These are phyloP conservation scores for Charanyca ferruginea DNA, from an alignment of 2,888 invertebrate genomes.

Conservation along the genomic window DNA sequence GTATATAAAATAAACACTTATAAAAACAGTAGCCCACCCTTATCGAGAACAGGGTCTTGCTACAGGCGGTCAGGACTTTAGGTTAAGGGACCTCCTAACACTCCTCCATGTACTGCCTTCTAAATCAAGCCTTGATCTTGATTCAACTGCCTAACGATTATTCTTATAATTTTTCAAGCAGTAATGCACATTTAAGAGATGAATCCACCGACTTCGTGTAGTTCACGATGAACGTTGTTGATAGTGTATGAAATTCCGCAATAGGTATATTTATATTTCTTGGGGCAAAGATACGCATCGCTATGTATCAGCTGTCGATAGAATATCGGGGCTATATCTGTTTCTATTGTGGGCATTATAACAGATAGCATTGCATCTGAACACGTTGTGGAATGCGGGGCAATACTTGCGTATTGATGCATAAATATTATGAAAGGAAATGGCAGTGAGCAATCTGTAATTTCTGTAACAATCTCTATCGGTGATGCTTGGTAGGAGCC, in stretches of 20 bases:
- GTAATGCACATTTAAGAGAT: too few species aligned
- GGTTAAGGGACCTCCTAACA: too few species aligned
- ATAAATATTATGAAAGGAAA: constrained; percentile 14
- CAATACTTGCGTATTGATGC: neutral
- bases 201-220: too few species aligned
- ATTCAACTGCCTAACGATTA: neutral
- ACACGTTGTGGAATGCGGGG: constrained; percentile 21
- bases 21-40: too few species aligned
- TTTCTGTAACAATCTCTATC: too few species aligned
- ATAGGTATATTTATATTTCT: neutral
- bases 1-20: too few species aligned
- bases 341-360: constrained; percentile 30
- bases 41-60: too few species aligned
- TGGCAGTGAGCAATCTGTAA: neutral
- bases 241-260: neutral
- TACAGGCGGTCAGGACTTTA: too few species aligned
- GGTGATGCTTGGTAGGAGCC: too few species aligned
- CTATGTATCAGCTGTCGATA: constrained; percentile 21
- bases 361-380: constrained; percentile 35
- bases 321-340: constrained; percentile 15
- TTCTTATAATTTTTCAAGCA: neutral
- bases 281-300: neutral
- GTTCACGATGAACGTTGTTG: too few species aligned
- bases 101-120: too few species aligned
- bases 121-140: neutral